Evolutionary conservation across 2,888 invertebrate genomes (phyloP), one percentile per base, ranked within the genome.

Genomic region (Ormyrus rosae): DNA sequence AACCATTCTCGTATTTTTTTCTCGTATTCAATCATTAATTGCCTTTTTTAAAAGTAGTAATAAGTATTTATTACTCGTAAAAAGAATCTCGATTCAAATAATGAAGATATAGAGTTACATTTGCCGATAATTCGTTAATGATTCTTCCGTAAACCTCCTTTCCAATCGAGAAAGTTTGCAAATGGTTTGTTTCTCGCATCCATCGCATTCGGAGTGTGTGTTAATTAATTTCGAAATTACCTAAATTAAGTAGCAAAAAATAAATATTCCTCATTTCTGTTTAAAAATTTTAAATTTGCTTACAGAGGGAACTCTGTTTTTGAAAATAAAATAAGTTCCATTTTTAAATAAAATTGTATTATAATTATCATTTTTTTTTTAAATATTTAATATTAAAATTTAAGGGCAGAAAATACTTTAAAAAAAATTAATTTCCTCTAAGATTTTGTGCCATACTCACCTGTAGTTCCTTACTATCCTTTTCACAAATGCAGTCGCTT

Each of bases 21-120:
- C 45, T 83, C 81, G 55, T 64, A 74, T 48, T 75, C 75, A 19
- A 72, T 13, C 63, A 81, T 72, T 10, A 81, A 45, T 51, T 77
- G 64, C 63, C 69, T 74, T 50, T 19, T 19, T 19, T 11, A 56
- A 63, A 58, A 70, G 53, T 19, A 19, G 19, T 19, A 19, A 19
- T 1, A 19, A 19, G 19, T 19, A 19, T 19, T 69, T 68, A 10
- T 56, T 56, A 19, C 53, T 34, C 5, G 4, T 9, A 34, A 51
- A 10, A 8, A 51, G 11, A 67, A 45, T 11, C 8, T n/a, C 11
- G n/a, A 50, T 19, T 13, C 19, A 19, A 19, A 60, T 34, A n/a
- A 13, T 9, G 19, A 34, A n/a, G 46, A 8, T 73, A 6, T 53
- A 51, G 19, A 48, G n/a, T 50, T 60, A 75, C 75, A 75, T 50